Conservation (phyloP, 1,140 invertebrate genomes). For the Aradophagus sp. region DNA sequence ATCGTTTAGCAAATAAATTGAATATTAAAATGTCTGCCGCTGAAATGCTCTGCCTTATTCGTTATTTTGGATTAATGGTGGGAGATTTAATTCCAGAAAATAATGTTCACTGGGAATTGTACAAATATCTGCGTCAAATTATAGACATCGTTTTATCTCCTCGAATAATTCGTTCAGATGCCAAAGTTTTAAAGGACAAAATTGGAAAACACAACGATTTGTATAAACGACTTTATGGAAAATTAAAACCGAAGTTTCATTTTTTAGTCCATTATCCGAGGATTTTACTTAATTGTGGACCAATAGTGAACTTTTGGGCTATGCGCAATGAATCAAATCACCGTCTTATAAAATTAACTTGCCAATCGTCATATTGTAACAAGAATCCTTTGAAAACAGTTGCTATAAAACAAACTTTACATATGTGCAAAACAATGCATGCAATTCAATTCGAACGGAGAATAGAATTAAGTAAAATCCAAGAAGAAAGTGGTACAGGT, state of each 20-base stretch:
- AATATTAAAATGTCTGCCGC: constrained; percentile 17
- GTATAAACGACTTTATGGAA: constrained; percentile 12
- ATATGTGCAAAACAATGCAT: background rate
- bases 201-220: constrained; percentile 9
- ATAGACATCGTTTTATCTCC: constrained; percentile 30
- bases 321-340: constrained; percentile 25
- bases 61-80: constrained; percentile 13
- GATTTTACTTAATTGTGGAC: background rate
- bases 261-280: constrained; percentile 1
- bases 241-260: constrained; percentile 15
- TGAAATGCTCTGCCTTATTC: constrained; percentile 17
- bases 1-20: background rate
- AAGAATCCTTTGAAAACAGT: constrained; percentile 7
- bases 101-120: constrained; percentile 21
- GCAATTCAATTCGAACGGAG: background rate
- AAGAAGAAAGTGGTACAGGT: no score
- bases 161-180: constrained; percentile 10
- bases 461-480: no score
- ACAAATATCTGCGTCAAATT: constrained; percentile 15
- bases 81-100: constrained; percentile 17
- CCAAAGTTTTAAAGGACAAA: constrained; percentile 2
- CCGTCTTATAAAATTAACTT: background rate
- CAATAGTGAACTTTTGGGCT: constrained; percentile 12
- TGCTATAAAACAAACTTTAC: background rate
- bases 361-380: background rate